Base-by-base conservation (phyloP, 2,888 invertebrate genomes). In the Drosophila peninsularis region DNA sequence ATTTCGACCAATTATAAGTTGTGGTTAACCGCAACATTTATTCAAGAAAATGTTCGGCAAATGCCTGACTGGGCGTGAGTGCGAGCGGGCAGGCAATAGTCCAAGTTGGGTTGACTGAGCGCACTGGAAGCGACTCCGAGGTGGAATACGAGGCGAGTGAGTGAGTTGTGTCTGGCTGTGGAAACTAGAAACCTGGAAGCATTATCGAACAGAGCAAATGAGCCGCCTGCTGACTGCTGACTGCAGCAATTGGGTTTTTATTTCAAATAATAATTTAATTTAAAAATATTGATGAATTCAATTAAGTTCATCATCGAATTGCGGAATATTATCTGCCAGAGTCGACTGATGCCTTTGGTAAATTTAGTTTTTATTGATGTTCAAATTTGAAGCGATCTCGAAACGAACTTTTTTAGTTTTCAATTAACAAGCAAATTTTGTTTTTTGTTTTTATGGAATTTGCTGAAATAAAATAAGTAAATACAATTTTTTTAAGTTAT, bases 1-100 rank as follows among this genome's bases (percentile, higher is more conserved):
- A 88, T 88, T 82, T 90, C 91, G 89, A 91, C 92, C 92, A 92
- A 92, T 92, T 92, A 92, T 90, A 92, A 91, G 91, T 91, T 92
- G 92, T 79, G 92, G 92, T 92, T 92, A 92, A 92, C 92, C 92
- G 90, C 92, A 92, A 91, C 91, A 91, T 90, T 90, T 90, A 90
- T 91, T 90, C 88, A 86, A 88, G 90, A 90, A 89, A 90, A 89
- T 87, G 82, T 84, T 88, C 87, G 76, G 78, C 76, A 70, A 70
- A 75, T 73, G 71, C 80, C 78, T 39, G 52, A 39, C 45, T 14
- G 32, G 17, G 57, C 66, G 58, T 68, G 71, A 34, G 88, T 78
- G 75, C 71, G 67, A 88, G 74, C 63, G 60, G 47, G 71, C 64
- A 37, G 64, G 82, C 73, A 41, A 58, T 53, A 54, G 61, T 30